Percentiles rank a stretch among this genome's conserved stretches.
These are phyloP conservation scores for Ochotona princeps DNA, from an alignment of 2,113 vertebrate genomes.

Conservation along the genomic window DNA sequence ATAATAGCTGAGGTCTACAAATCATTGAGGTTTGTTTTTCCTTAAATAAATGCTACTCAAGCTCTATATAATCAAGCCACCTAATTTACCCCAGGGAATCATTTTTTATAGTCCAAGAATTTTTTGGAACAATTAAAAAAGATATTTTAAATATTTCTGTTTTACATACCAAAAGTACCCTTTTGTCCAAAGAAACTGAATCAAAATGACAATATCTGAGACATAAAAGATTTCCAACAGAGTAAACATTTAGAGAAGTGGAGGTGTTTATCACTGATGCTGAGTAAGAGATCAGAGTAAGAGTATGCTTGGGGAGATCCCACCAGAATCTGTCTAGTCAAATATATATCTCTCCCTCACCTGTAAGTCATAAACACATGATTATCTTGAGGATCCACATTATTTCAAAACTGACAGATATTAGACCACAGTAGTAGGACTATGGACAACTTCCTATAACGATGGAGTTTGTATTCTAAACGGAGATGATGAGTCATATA, in stretches of 20 bases:
- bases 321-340: not conserved
- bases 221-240: not conserved
- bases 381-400: not conserved
- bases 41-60: slow-evolving; percentile 49
- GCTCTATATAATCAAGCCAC: not conserved
- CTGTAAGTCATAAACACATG: not conserved
- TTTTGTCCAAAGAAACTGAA: slow-evolving; percentile 46
- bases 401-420: not conserved
- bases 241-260: not conserved
- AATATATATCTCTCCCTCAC: not conserved
- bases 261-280: not conserved
- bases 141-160: slow-evolving; percentile 32
- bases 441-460: not conserved
- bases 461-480: not conserved
- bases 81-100: not conserved
- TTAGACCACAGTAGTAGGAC: not conserved
- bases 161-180: not conserved
- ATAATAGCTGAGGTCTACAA: not conserved
- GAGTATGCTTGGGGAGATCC: not conserved
- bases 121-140: slow-evolving; percentile 18
- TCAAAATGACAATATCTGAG: not conserved
- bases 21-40: slow-evolving; percentile 35
- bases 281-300: not conserved
- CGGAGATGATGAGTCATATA: not conserved
- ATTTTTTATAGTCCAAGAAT: not conserved